Evolutionary conservation across 2,113 vertebrate genomes (phyloP).

Genomic region (Elaphurus davidianus): DNA sequence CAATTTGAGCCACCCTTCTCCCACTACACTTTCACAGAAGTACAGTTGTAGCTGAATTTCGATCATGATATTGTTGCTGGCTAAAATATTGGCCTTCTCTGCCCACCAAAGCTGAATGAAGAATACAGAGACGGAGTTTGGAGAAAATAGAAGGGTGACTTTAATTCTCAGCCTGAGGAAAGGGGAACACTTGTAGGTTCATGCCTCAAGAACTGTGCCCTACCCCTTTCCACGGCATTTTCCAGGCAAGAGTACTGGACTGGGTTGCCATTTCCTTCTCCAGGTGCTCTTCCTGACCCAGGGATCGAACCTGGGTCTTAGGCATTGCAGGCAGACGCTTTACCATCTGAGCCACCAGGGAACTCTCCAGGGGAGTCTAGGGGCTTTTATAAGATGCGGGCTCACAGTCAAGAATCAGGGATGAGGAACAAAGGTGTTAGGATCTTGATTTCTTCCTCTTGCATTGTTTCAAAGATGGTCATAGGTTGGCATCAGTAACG

Average conservation of each 20-base stretch:
- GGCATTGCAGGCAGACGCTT: neutral
- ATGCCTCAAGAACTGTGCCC: neutral
- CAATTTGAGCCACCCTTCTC: neutral
- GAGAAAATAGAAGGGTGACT: neutral
- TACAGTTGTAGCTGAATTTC: neutral
- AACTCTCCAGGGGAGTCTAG: neutral
- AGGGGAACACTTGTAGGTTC: neutral
- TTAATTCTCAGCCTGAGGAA: neutral
- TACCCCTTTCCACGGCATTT: neutral
- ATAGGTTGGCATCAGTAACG: no score
- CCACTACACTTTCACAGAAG: accelerated
- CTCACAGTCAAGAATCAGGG: no score
- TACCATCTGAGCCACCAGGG: neutral
- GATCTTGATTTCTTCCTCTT: no score
- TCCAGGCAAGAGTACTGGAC: neutral
- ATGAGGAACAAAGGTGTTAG: no score
- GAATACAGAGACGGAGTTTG: neutral
- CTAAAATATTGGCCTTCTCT: neutral
- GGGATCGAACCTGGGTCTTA: neutral
- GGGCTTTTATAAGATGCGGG: no score
- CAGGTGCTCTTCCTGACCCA: neutral
- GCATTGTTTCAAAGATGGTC: no score
- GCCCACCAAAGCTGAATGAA: neutral
- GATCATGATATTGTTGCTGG: neutral
- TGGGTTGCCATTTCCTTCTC: neutral